A percentile compares a stretch with the other conserved stretches of the same genome.
Conservation (phyloP, 2,113 vertebrate species). For the Microcebus murinus region DNA sequence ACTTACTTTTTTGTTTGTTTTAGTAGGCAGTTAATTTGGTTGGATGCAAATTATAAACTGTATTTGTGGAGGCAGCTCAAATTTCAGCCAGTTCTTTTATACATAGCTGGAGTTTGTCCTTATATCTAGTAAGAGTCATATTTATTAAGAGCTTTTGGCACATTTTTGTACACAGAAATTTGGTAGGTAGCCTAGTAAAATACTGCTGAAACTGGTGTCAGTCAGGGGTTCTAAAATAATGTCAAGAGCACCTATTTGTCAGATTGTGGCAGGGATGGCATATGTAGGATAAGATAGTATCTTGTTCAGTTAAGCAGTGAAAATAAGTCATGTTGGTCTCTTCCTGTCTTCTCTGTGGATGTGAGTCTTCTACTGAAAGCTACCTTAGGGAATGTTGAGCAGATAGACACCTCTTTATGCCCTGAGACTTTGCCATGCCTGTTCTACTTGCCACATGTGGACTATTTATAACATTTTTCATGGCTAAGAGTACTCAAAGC, state of each 20-base stretch:
- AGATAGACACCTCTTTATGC: background rate
- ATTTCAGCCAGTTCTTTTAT: background rate
- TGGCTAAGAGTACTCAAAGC: background rate
- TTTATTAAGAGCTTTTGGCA: background rate
- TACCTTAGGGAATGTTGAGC: background rate
- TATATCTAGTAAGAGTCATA: background rate
- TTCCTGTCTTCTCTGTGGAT: background rate
- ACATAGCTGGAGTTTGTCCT: background rate
- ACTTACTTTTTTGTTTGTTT: background rate
- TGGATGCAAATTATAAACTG: background rate
- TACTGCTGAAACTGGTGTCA: background rate
- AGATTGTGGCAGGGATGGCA: background rate
- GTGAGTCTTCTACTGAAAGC: background rate
- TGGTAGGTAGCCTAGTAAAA: conserved; percentile 3
- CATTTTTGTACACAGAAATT: background rate
- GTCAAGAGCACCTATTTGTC: background rate
- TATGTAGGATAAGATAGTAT: background rate
- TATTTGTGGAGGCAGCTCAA: background rate
- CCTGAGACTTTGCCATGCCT: background rate
- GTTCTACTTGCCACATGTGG: background rate
- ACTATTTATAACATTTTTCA: background rate
- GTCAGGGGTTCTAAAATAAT: background rate
- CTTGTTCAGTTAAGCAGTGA: background rate
- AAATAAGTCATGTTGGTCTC: background rate
- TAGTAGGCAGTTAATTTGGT: background rate